These are phyloP conservation scores for Leptoclinus maculatus DNA, from an alignment of 2,797 vertebrate species.

Conservation along the genomic window DNA sequence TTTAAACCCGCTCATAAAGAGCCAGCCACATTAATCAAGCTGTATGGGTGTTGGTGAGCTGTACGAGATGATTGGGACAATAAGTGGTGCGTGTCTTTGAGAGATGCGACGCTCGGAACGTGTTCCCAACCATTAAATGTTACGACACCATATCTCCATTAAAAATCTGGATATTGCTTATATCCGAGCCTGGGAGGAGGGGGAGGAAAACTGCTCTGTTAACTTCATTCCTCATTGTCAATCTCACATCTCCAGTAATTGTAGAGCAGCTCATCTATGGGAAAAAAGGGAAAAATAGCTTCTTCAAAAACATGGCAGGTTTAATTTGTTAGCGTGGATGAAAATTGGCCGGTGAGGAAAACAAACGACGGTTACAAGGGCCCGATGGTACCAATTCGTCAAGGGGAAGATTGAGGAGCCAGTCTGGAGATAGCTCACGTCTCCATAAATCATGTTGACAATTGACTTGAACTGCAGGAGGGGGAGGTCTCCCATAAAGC, in stretches of 20 bases:
- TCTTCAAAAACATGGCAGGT: slow-evolving; percentile 71
- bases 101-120: slow-evolving; percentile 39
- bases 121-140: slow-evolving; percentile 65
- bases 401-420: slow-evolving; percentile 73
- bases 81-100: slow-evolving; percentile 64
- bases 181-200: neutral
- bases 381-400: slow-evolving; percentile 69
- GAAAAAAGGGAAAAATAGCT: slow-evolving; percentile 47
- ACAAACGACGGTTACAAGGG: slow-evolving; percentile 70
- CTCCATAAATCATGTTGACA: slow-evolving; percentile 82
- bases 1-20: slow-evolving; percentile 68
- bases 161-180: slow-evolving; percentile 58
- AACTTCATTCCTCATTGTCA: slow-evolving; percentile 51
- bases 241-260: slow-evolving; percentile 53
- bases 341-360: slow-evolving; percentile 72
- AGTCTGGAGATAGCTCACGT: slow-evolving; percentile 74
- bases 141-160: slow-evolving; percentile 55
- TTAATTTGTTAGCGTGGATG: slow-evolving; percentile 74
- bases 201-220: slow-evolving; percentile 2
- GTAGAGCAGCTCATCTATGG: slow-evolving; percentile 52
- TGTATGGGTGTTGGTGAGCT: slow-evolving; percentile 55
- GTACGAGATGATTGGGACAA: slow-evolving; percentile 66
- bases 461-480: slow-evolving; percentile 73
- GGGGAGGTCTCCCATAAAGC: slow-evolving; percentile 72
- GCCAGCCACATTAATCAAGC: slow-evolving; percentile 66